Evolutionary conservation across 30 jellyfish, hydroid and myxozoan genomes (phyloP), one percentile per base, ranked within the genome.

Genomic region (Cassiopea xamachana): DNA sequence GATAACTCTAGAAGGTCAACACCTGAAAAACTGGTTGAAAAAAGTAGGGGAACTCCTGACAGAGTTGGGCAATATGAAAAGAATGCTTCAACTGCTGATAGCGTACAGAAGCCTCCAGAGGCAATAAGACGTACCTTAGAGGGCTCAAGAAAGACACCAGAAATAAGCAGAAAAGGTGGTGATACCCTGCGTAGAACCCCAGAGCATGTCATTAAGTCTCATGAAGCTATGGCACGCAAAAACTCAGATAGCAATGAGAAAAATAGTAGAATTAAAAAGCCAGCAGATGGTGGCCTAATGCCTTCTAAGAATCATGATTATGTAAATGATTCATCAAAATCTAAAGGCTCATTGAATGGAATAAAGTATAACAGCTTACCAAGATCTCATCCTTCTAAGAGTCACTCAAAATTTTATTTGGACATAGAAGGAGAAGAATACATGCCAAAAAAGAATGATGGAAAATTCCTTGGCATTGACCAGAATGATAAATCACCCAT

Each of bases 301-400:
- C 55, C 75, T 19, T 58, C 74, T 44, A 55, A 73, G 44, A 86
- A 86, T 46, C 27, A 45, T 77, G 78, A 80, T 10, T 86, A 71
- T 15, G 81, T 81, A 60, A 43, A 43, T 9, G 91, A 83, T 14
- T 39, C 83, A 49, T 61, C 93, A 7, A 88, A 93, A 59, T 60
- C 91, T 1, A 94, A 70, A 70, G 72, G 88, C 16, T 45, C 79
- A 39, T 49, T 88, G 49, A 91, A 86, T 44, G 82, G 93, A 39
- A 79, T 81, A 48, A 93, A 93, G 76, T 93, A 93, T 76, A 87
- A 93, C 79, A 87, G 94, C 60, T 69, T 89, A 44, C 98, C 94
- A 64, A 79, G 94, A 45, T 76, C 87, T 47, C 87, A 79, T 45
- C 93, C 87, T 70, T 74, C 82, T 47, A 82, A 67, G 48, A 69